These are phyloP conservation scores for Scalopus aquaticus DNA, from an alignment of 2,113 vertebrate species.

Conservation along the genomic window DNA sequence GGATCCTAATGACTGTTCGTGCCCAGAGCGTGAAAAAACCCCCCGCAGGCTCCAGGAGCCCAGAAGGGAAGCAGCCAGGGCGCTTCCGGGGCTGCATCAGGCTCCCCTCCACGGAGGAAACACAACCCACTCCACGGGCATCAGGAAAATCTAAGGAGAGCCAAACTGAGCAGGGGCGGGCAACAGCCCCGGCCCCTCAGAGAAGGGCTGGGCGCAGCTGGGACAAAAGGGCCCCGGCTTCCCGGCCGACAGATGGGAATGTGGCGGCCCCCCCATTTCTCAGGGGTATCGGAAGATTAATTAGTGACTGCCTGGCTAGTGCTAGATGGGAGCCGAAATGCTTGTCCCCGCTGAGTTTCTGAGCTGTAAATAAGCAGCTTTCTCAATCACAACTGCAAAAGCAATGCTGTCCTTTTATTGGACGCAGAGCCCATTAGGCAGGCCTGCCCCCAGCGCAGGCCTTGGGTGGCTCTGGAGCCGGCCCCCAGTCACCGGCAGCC, in stretches of 20 bases:
- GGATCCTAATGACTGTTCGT: not conserved
- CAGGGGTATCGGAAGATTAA: conserved; percentile 70
- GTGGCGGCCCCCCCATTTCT: conserved; percentile 44
- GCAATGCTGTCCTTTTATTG: not conserved
- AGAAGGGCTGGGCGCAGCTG: conserved; percentile 35
- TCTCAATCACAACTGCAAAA: not conserved
- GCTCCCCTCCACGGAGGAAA: not conserved
- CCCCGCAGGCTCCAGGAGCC: not conserved
- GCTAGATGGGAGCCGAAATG: conserved; percentile 7
- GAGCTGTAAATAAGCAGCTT: conserved; percentile 69
- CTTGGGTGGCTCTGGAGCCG: not conserved
- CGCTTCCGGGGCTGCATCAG: not conserved
- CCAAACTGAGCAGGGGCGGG: conserved; percentile 35
- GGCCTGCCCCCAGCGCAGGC: not conserved
- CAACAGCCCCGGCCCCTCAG: not conserved
- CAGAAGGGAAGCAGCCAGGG: not conserved
- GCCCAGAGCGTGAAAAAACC: not conserved
- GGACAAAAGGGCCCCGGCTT: conserved; percentile 54
- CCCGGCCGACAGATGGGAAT: conserved; percentile 56
- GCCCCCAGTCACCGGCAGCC: not conserved
- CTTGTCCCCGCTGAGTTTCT: conserved; percentile 34
- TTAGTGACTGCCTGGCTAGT: conserved; percentile 64
- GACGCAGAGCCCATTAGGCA: not conserved
- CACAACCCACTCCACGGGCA: not conserved
- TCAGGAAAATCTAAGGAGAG: conserved; percentile 22